Evolutionary conservation across 2,888 invertebrate genomes (phyloP), one percentile per base, ranked within the genome.

Genomic region (Chesias legatella): DNA sequence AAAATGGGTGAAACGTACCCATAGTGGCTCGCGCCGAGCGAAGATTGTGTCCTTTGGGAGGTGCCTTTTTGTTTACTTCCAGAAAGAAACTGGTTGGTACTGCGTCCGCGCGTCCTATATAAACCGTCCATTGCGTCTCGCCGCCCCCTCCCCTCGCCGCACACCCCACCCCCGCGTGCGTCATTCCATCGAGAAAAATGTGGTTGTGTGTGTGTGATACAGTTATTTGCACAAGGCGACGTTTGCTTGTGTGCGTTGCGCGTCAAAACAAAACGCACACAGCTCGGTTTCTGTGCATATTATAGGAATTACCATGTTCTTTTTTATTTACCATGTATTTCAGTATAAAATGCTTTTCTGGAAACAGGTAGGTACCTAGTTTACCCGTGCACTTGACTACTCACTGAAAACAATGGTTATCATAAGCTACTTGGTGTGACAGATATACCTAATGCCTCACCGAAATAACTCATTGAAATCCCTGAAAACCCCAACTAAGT

Each of bases 61-160:
- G 49, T 67, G 59, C 61, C 62, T 60, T 51, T 77, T 73, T 79
- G 77, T 79, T 79, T 81, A 77, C 77, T 66, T 76, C 72, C 66
- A 51, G 66, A 81, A 66, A 53, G 56, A 69, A 82, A 86, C 86
- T 88, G 84, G 73, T 73, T 71, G 48, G 33, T 22, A 48, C 45
- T 59, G 73, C 61, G 73, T 70, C 43, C 56, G 69, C 65, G 70
- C 77, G 73, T 58, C 48, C 67, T 76, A 84, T 88, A 82, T 86
- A 85, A 79, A 77, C 73, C 63, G 51, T 60, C 50, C 53, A 60
- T 57, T 69, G 60, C 55, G 54, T 53, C 52, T 53, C 50, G 46
- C 63, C 62, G 56, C 48, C 47, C 54, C 56, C 52, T 54, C 51
- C 51, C 46, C 53, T 26, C 51, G 43, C 47, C 43, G 35, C 35